Conservation (phyloP, 2,888 invertebrate species). For the Microctonus brassicae region DNA sequence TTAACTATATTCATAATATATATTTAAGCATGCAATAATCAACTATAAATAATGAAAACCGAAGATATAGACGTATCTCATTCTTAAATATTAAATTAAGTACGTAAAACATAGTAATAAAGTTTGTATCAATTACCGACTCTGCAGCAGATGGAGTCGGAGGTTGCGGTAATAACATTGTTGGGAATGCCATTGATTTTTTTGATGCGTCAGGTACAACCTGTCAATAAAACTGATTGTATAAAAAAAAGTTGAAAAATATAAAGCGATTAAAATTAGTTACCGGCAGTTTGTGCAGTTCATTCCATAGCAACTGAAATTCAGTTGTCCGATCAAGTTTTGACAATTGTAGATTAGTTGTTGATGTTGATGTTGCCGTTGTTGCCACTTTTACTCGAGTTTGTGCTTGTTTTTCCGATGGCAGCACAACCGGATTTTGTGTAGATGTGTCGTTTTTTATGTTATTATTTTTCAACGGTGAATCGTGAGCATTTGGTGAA, state of each 20-base stretch:
- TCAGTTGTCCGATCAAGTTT: conserved; percentile 52
- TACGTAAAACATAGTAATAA: neutral
- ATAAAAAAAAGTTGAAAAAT: neutral
- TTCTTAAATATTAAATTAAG: too few species aligned
- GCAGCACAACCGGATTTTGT: neutral
- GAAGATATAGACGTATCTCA: too few species aligned
- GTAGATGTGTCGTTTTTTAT: conserved; percentile 15
- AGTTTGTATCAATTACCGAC: conserved; percentile 7
- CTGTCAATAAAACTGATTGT: neutral
- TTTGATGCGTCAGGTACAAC: neutral
- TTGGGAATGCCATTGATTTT: conserved; percentile 34
- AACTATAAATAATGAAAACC: neutral
- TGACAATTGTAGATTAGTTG: neutral
- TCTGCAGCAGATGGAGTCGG: conserved; percentile 6
- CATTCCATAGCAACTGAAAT: conserved; percentile 67
- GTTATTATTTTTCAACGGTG: neutral
- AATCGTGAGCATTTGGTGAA: conserved; percentile 5
- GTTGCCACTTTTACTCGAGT: neutral
- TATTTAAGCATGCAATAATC: neutral
- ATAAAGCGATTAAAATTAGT: neutral
- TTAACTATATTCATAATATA: neutral
- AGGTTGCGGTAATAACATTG: conserved; percentile 24
- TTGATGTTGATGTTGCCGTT: neutral
- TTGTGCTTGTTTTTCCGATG: neutral
- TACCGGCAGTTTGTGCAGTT: conserved; percentile 60